phyloP scores from a whole-genome alignment of 2,888 invertebrate genomes.

The Plutella xylostella region DNA sequence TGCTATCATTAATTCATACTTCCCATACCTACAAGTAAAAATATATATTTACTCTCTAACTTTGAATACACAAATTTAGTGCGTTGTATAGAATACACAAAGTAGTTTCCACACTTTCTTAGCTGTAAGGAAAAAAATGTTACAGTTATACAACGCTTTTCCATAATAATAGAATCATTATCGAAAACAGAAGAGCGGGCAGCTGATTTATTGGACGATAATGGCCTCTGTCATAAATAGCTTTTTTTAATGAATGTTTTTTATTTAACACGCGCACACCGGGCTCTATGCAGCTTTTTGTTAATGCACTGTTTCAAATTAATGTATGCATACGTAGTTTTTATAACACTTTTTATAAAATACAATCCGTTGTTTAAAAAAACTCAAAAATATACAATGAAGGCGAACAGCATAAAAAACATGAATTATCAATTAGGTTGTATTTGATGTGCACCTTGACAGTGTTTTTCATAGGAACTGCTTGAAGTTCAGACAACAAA shows the following conservation, averaged over 20 bases:
- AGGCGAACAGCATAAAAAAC: no score
- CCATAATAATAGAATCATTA: slow-evolving; percentile 71
- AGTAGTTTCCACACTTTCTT: slow-evolving; percentile 31
- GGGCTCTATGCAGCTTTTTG: slow-evolving; percentile 42
- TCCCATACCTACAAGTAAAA: no score
- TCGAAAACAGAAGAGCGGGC: slow-evolving; percentile 70
- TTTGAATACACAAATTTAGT: no score
- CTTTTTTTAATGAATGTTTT: slow-evolving; percentile 62
- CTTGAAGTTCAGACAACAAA: no score
- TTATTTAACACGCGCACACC: slow-evolving; percentile 43
- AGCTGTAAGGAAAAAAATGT: slow-evolving; percentile 47
- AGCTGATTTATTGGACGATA: slow-evolving; percentile 70
- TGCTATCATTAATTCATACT: no score
- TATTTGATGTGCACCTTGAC: no score
- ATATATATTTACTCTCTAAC: no score
- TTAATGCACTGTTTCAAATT: slow-evolving; percentile 43
- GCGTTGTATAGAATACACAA: slow-evolving; percentile 8
- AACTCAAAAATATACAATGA: no score
- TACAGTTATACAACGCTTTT: slow-evolving; percentile 70
- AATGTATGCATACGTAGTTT: slow-evolving; percentile 39
- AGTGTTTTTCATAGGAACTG: neutral
- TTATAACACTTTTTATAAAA: slow-evolving; percentile 1
- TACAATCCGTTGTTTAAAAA: neutral
- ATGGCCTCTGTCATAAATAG: slow-evolving; percentile 68
- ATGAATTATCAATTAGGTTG: no score